Base-by-base conservation (phyloP, 2,888 invertebrate genomes). In the Tillus elongatus region DNA sequence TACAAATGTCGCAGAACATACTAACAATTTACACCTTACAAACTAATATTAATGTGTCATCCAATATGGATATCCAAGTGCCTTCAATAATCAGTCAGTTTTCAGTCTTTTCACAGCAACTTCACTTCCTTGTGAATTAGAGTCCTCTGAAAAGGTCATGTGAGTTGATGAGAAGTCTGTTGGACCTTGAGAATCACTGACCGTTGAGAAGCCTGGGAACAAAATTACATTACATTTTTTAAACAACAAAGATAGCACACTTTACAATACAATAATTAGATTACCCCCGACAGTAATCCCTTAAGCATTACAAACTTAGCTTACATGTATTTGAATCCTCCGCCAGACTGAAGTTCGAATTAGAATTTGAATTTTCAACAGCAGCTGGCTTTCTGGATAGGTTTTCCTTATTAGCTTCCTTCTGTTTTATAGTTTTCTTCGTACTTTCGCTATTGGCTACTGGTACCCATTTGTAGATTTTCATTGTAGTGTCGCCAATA, bases 381-480 rank as follows among this genome's bases (percentile, higher is more conserved):
- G 70, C 70, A 47, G 73, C 69, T 47, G 72, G 76, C 68, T 77
- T 86, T 40, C 74, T 72, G 35, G 75, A 69, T 48, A 79, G 74
- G 60, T 88, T 88, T 64, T 89, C 88, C 59, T 88, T 89, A 60
- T 82, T 83, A 40, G 77, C 77, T 42, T 78, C 77, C 54, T 79
- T 81, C 48, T 58, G 60, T 44, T 64, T 63, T 14, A 52, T 42
- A 3, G 69, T 64, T 58, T 79, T 77, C 61, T 86, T 87, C 55
- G 85, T 85, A 58, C 82, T 82, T 53, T 85, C 86, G 47, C 77
- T 79, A 11, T 74, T 79, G 1, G 85, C 82, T 56, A 88, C 82
- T 2, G 97, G 97, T 29, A 98, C 96, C 97, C 97, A 98, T 74
- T 97, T 97, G 63, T 86, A 96, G 50, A 97, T 92, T 72, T 91